Percentiles rank a stretch among this genome's conserved stretches.
Evolutionary conservation across 1,140 invertebrate species (phyloP).

Genomic region (fruit fly (Drosophila melanogaster)): DNA sequence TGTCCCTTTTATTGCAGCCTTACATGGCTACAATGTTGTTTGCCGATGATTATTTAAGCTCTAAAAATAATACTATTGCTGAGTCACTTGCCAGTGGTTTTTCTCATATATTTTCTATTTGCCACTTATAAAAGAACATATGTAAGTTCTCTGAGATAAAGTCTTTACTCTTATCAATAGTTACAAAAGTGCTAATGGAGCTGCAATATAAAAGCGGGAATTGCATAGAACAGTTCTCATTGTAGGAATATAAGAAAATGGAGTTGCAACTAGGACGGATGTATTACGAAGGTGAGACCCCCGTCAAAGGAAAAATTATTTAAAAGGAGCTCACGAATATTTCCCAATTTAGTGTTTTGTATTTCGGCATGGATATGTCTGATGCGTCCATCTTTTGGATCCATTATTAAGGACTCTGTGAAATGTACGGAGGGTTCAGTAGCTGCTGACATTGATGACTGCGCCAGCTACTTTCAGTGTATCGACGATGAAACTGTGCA

Average conservation of each 20-base stretch:
- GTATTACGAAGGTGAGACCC: conserved; percentile 40
- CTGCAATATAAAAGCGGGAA: conserved; percentile 43
- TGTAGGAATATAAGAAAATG: conserved; percentile 30
- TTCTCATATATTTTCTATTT: background rate
- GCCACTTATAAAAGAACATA: conserved; percentile 29
- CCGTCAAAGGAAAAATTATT: too few species aligned
- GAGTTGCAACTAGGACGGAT: conserved; percentile 7
- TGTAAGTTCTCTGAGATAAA: conserved; percentile 25
- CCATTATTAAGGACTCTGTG: background rate
- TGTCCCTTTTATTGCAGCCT: too few species aligned
- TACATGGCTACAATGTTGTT: background rate
- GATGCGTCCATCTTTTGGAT: conserved; percentile 1
- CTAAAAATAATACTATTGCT: conserved; percentile 3
- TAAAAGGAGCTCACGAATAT: background rate
- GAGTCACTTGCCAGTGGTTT: conserved; percentile 5
- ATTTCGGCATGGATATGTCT: conserved; percentile 1
- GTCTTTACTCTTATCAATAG: conserved; percentile 27
- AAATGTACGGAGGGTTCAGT: conserved; percentile 46
- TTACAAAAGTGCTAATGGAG: conserved; percentile 27
- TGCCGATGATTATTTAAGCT: conserved; percentile 5
- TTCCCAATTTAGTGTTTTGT: conserved; percentile 13
- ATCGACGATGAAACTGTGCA: conserved; percentile 25
- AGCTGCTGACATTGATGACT: conserved; percentile 29
- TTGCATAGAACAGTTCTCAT: background rate
- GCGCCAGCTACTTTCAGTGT: conserved; percentile 52